These are phyloP conservation scores for Lithophane semibrunnea DNA, from an alignment of 2,888 invertebrate genomes.

Conservation along the genomic window DNA sequence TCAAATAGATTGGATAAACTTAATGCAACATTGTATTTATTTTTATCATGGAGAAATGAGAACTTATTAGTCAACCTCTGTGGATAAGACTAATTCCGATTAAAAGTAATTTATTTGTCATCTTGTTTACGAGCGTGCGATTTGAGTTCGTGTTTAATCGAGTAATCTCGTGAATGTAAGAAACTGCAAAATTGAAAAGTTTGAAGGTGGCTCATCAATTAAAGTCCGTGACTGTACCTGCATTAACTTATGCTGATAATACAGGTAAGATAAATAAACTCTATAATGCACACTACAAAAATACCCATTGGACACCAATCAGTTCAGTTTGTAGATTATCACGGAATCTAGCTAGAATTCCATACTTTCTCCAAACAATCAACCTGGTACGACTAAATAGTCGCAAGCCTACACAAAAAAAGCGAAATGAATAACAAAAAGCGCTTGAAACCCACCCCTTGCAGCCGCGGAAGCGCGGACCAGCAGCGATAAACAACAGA, in stretches of 20 bases:
- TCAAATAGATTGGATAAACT: too few species aligned
- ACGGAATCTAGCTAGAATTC: not conserved
- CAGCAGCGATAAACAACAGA: slow-evolving; percentile 42
- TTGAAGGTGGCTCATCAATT: too few species aligned
- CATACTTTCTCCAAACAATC: not conserved
- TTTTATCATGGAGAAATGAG: too few species aligned
- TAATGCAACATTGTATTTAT: too few species aligned
- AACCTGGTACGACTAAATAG: slow-evolving; percentile 1
- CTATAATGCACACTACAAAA: not conserved
- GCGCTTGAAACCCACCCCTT: slow-evolving; percentile 19
- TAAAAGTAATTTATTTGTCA: too few species aligned
- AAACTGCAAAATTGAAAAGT: too few species aligned
- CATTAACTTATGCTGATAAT: not conserved
- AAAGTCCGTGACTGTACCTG: too few species aligned
- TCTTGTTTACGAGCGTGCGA: too few species aligned
- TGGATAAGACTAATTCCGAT: too few species aligned
- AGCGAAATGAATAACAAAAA: slow-evolving; percentile 54
- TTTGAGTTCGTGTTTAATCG: too few species aligned
- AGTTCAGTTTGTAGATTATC: not conserved
- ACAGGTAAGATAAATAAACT: not conserved
- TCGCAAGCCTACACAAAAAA: slow-evolving; percentile 27
- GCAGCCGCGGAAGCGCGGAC: slow-evolving; percentile 33
- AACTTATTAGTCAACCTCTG: too few species aligned
- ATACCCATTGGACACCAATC: not conserved
- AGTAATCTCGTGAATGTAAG: too few species aligned